Evolutionary conservation across 2,797 vertebrate genomes (phyloP), one percentile per base, ranked within the genome.

Genomic region (Dromococcyx pavoninus): DNA sequence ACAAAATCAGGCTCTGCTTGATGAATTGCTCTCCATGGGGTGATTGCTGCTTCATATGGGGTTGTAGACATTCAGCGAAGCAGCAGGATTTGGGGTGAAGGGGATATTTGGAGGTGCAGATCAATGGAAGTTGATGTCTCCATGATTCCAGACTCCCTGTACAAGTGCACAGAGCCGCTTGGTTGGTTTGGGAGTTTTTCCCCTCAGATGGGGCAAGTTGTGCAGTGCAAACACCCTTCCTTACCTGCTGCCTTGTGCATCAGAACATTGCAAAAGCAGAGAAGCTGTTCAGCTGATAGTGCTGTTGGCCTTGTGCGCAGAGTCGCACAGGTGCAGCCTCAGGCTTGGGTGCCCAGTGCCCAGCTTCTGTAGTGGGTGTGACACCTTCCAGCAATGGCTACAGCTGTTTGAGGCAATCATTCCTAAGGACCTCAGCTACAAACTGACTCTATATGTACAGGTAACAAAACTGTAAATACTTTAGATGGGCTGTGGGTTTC

Each of bases 351-450:
- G 13, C 18, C 25, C 35, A 15, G 39, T 39, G 86, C 74, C 86
- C 39, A 10, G 0, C 27, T 70, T 21, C 2, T 2, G 44, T 27
- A 17, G 15, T 21, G 13, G 19, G 7, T 22, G 15, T 22, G 21
- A 46, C 44, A 22, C 15, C 10, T 46, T 10, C 77, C 72, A 69
- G 51, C 72, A 30, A 5, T 18, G 48, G 74, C 71, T 64, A 9
- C 77, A 48, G 9, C 39, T 14, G 14, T 41, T 10, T 41, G 39
- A 41, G 39, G 41, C 39, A 41, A 39, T 41, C 39, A 10, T 93
- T 94, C 84, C 94, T 91, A 95, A 82, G 94, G 96, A 93, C 87
- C 93, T 95, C 80, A 27, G 50, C 77, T 94, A 93, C 79, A 95
- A 56, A 84, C 75, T 91, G 70, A 46, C 56, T 70, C 0, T 93